Conservation (phyloP, 2,888 invertebrate species). For the Apoda limacodes region DNA sequence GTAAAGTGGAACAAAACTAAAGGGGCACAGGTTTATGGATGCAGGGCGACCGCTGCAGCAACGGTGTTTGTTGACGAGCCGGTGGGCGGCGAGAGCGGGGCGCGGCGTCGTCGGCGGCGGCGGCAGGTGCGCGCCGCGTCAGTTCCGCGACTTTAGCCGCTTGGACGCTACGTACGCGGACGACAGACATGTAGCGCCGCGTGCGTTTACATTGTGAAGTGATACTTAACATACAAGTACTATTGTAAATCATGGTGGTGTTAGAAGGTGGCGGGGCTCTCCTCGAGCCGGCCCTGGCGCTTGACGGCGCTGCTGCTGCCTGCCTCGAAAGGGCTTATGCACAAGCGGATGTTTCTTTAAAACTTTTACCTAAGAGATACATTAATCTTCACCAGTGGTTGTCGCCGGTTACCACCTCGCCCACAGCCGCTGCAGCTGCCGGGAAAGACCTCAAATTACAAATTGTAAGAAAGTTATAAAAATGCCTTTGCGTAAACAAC, state of each 20-base stretch:
- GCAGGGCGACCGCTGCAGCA: slow-evolving; percentile 57
- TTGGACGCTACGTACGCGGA: slow-evolving; percentile 41
- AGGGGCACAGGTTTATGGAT: slow-evolving; percentile 40
- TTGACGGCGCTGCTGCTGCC: slow-evolving; percentile 75
- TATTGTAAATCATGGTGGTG: slow-evolving; percentile 54
- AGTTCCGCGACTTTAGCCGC: slow-evolving; percentile 59
- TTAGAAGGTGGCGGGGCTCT: slow-evolving; percentile 63
- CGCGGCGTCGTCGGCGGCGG: slow-evolving; percentile 36
- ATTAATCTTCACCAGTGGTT: slow-evolving; percentile 93
- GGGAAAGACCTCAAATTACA: slow-evolving; percentile 83
- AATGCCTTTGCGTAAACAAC: no score
- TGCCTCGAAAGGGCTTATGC: slow-evolving; percentile 83
- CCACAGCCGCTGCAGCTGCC: slow-evolving; percentile 65
- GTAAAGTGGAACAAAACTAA: slow-evolving; percentile 50
- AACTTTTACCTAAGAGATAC: slow-evolving; percentile 91
- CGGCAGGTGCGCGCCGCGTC: slow-evolving; percentile 48
- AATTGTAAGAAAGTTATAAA: no score
- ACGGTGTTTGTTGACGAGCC: slow-evolving; percentile 57
- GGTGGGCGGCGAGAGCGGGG: slow-evolving; percentile 43
- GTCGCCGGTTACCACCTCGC: slow-evolving; percentile 77
- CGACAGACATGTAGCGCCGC: slow-evolving; percentile 52
- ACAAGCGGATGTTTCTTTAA: slow-evolving; percentile 85
- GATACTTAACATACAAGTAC: slow-evolving; percentile 34
- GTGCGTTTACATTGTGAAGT: slow-evolving; percentile 37
- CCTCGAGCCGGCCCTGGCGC: slow-evolving; percentile 75